These are phyloP conservation scores for Callinectes sapidus DNA, from an alignment of 2,888 invertebrate species.

Conservation along the genomic window DNA sequence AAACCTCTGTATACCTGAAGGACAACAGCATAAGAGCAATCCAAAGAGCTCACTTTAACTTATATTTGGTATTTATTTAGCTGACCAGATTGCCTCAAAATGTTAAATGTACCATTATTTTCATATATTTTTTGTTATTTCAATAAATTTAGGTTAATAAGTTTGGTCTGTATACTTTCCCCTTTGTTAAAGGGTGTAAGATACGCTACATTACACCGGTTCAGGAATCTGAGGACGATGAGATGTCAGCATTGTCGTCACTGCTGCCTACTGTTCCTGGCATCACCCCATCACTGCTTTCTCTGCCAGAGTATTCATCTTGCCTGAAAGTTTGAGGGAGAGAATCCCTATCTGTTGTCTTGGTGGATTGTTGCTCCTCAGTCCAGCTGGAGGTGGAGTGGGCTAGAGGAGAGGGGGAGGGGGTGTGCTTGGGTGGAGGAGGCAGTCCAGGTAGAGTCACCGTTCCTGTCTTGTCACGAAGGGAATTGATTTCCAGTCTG, in stretches of 20 bases:
- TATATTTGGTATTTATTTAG: not conserved
- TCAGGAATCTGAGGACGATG: conserved; percentile 9
- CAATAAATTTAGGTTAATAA: not conserved
- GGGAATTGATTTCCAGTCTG: conserved; percentile 50
- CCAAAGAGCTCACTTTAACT: not conserved
- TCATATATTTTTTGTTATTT: not conserved
- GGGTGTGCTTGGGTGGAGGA: not conserved
- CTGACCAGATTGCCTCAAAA: not conserved
- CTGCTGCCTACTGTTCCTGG: not conserved
- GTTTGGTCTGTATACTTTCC: not conserved
- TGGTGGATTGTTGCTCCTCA: conserved; percentile 20
- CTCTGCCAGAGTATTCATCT: not conserved
- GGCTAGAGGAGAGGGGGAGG: conserved; percentile 14
- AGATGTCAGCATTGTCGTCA: conserved; percentile 2
- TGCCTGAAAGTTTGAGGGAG: conserved; percentile 18
- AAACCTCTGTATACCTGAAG: not conserved
- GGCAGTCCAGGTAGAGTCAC: conserved; percentile 51
- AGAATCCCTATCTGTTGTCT: conserved; percentile 37
- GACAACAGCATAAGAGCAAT: not conserved
- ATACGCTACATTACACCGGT: not conserved
- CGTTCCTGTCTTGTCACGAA: conserved; percentile 48
- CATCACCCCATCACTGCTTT: conserved; percentile 18
- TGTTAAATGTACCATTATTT: not conserved
- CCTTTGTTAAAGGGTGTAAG: not conserved
- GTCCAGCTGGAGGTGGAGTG: conserved; percentile 38